Percentiles rank a stretch among this genome's conserved stretches.
Evolutionary conservation across 2,113 vertebrate genomes (phyloP).

Genomic region (Agapornis roseicollis): DNA sequence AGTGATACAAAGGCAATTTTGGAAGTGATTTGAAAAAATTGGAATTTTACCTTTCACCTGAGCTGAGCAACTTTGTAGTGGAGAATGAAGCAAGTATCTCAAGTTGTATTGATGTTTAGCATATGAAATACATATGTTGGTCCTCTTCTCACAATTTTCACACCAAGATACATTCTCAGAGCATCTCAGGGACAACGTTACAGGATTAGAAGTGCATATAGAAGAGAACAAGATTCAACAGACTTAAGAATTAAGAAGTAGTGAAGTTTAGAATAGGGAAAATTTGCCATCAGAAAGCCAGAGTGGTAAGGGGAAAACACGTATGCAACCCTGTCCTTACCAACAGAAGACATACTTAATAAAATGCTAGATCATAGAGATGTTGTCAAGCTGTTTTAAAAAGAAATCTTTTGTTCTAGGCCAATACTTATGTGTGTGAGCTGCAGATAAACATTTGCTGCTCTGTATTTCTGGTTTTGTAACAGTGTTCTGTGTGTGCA

Average conservation of each 20-base stretch:
- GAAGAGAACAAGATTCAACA: neutral
- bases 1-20: neutral
- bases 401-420: neutral
- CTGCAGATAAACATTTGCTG: neutral
- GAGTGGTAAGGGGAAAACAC: neutral
- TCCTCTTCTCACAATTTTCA: neutral
- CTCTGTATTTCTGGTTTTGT: neutral
- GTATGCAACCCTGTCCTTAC: neutral
- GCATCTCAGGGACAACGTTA: fast-evolving
- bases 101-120: neutral
- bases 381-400: neutral
- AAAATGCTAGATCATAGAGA: neutral
- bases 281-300: neutral
- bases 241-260: neutral
- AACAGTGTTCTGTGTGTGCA: neutral
- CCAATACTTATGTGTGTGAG: neutral
- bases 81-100: neutral
- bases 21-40: neutral
- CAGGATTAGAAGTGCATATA: neutral
- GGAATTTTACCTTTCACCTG: neutral
- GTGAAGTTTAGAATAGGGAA: neutral
- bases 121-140: neutral
- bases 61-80: neutral
- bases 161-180: neutral
- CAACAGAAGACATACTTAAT: neutral